Evolutionary conservation across 2,888 invertebrate species (phyloP).

Genomic region (Tetramorium bicarinatum): DNA sequence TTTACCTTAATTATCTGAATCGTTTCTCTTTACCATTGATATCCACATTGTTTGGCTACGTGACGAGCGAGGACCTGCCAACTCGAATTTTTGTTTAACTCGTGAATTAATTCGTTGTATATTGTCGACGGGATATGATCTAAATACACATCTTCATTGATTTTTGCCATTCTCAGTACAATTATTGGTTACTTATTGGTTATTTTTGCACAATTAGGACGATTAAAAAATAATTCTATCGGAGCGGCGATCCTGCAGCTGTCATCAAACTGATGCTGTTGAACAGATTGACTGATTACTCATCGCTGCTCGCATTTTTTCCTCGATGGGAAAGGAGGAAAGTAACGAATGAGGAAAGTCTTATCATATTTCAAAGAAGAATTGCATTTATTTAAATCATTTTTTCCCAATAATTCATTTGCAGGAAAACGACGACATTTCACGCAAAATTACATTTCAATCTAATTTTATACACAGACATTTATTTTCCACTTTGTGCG

Average conservation of each 20-base stretch:
- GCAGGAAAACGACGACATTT: neutral
- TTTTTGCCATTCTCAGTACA: conserved; percentile 71
- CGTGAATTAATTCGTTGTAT: conserved; percentile 76
- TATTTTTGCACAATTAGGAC: neutral
- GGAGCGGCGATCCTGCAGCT: too few species aligned
- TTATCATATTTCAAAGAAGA: neutral
- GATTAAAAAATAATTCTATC: neutral
- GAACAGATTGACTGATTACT: neutral
- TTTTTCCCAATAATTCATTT: neutral
- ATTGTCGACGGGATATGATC: conserved; percentile 72
- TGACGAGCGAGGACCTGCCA: conserved; percentile 77
- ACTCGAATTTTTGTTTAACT: conserved; percentile 71
- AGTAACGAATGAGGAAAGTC: neutral
- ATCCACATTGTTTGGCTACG: conserved; percentile 73
- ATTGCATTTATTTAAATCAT: conserved; percentile 20
- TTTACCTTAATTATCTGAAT: neutral
- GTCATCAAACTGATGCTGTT: neutral
- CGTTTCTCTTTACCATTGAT: conserved; percentile 70
- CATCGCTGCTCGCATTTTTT: neutral
- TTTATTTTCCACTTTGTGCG: neutral
- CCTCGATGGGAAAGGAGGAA: conserved; percentile 25
- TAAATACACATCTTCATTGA: conserved; percentile 73
- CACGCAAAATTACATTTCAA: neutral
- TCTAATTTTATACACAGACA: neutral
- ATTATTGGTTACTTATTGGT: neutral